Evolutionary conservation across 2,113 vertebrate genomes (phyloP), one percentile per base, ranked within the genome.

Genomic region (Xenopus borealis): DNA sequence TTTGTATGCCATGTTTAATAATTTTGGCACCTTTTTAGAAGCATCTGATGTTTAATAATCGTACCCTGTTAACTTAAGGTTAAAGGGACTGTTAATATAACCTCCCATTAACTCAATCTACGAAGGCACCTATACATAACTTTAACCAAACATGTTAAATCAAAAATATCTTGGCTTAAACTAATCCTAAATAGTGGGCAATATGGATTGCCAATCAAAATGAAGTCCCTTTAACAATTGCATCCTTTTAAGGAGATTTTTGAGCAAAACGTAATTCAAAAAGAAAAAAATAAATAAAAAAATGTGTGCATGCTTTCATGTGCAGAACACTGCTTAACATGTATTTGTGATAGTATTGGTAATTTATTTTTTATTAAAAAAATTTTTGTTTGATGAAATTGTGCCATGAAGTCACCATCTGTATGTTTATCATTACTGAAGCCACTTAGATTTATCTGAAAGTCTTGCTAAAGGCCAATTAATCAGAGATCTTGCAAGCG

Each of bases 71-170:
- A 95, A 96, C 91, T 93, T 93, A 94, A 92, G 91, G 97, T 99
- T 99, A 99, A 99, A 99, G 97, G 97, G 97, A 99, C 96, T 99
- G 94, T 97, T 97, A 96, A 95, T 95, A 94, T 93, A 94, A 92
- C 91, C 5, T 40, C 33, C 89, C 88, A 93, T 90, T 96, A 95
- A 96, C 94, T 88, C 91, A 90, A 94, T 92, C 86, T 94, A 89
- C 89, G 90, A 94, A 94, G 91, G 86, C 89, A 93, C 92, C 92
- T 89, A 88, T 82, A 94, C 89, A 85, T 90, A 92, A 91, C 88
- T 88, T 95, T 95, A 96, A 94, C 92, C 93, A 92, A 92, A 88
- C 91, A 85, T 92, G 90, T 96, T 97, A 96, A 98, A 96, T 94
- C 87, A 93, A 93, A 94, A 92, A 85, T 94, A 91, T 89, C 88